A percentile compares a stretch with the other conserved stretches of the same genome.
These are phyloP conservation scores for Chaetodon trifascialis DNA, from an alignment of 2,113 vertebrate genomes.

Conservation along the genomic window DNA sequence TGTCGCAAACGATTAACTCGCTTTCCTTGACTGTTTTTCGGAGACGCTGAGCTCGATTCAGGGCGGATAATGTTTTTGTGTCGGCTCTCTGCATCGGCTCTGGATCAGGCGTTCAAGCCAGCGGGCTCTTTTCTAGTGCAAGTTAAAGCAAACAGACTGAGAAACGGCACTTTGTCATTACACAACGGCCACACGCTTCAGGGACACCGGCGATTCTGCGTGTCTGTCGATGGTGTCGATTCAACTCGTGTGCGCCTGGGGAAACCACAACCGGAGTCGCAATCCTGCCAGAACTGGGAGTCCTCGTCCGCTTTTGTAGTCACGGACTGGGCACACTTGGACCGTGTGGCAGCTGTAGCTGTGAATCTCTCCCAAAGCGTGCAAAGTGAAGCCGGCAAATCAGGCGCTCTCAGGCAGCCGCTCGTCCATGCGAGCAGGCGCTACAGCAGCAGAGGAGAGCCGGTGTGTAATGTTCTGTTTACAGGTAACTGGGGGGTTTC, in stretches of 20 bases:
- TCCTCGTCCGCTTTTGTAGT: constrained; percentile 23
- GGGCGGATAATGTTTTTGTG: constrained; percentile 66
- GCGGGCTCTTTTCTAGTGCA: constrained; percentile 34
- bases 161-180: constrained; percentile 54
- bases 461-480: constrained; percentile 31
- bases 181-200: constrained; percentile 25
- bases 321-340: constrained; percentile 31
- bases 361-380: constrained; percentile 21
- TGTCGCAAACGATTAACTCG: fast-evolving
- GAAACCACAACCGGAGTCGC: background rate
- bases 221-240: background rate
- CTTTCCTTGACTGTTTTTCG: background rate
- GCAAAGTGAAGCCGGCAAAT: background rate
- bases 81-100: constrained; percentile 42
- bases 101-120: constrained; percentile 48
- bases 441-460: background rate
- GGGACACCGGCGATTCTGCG: constrained; percentile 24
- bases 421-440: background rate
- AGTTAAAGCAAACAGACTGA: constrained; percentile 40
- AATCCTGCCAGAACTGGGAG: constrained; percentile 24
- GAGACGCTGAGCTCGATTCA: background rate
- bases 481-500: constrained; percentile 31
- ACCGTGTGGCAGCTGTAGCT: constrained; percentile 34
- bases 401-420: background rate
- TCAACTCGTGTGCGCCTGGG: background rate